Conservation (phyloP, 2,888 invertebrate genomes). For the Lasioglossum lativentre region DNA sequence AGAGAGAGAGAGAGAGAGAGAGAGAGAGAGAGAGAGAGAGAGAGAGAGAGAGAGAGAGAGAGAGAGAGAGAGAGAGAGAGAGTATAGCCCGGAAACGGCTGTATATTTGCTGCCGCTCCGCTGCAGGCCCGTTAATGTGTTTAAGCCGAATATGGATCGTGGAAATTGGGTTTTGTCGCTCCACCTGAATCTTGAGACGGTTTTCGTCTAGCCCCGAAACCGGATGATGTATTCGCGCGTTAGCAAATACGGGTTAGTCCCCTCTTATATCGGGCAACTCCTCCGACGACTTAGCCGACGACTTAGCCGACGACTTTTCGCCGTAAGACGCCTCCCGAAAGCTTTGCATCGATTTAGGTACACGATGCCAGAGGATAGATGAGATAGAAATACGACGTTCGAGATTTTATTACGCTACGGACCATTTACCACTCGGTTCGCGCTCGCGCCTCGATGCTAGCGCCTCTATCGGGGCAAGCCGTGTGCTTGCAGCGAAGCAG, state of each 20-base stretch:
- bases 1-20: not conserved
- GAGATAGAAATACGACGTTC: not conserved
- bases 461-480: not conserved
- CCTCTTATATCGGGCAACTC: constrained; percentile 52
- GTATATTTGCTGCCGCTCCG: constrained; percentile 54
- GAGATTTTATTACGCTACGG: not conserved
- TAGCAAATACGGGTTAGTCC: constrained; percentile 67
- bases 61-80: not conserved
- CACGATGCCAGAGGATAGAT: not conserved
- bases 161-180: constrained; percentile 70
- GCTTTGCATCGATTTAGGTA: constrained; percentile 32
- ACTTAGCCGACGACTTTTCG: constrained; percentile 59
- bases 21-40: not conserved
- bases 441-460: not conserved
- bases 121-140: constrained; percentile 64
- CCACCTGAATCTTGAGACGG: constrained; percentile 53
- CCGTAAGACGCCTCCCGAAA: constrained; percentile 21
- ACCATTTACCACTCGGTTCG: not conserved
- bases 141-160: constrained; percentile 69
- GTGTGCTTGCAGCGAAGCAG: too few relatives aligned
- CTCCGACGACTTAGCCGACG: constrained; percentile 52
- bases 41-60: not conserved
- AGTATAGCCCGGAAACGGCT: constrained; percentile 18
- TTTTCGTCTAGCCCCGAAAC: constrained; percentile 11
- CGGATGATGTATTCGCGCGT: constrained; percentile 55